Evolutionary conservation across 2,888 invertebrate species (phyloP).

Genomic region (Amblyjoppa fuscipennis): DNA sequence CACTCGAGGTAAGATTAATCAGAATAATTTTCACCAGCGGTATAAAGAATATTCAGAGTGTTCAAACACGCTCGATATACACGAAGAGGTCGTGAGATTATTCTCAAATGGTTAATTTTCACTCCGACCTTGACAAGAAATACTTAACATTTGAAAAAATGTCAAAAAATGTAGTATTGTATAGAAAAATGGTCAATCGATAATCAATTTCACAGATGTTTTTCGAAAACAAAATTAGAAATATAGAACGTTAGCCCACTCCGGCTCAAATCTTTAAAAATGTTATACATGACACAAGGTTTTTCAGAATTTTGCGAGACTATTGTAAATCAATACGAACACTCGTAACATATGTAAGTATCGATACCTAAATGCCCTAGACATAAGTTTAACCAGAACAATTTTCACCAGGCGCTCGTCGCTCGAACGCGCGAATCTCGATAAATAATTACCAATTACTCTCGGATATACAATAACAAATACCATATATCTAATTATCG

Average conservation of each 20-base stretch:
- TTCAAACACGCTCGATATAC: no score
- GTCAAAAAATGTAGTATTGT: no score
- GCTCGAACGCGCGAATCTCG: conserved; percentile 15
- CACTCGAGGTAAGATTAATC: no score
- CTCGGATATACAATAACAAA: background rate
- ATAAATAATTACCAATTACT: conserved; percentile 1
- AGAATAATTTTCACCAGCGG: no score
- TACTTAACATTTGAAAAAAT: no score
- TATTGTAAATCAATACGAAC: background rate
- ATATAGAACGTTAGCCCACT: no score
- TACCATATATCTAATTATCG: conserved; percentile 19
- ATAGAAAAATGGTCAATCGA: no score
- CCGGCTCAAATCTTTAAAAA: no score
- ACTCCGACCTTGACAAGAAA: background rate
- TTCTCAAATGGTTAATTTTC: conserved; percentile 6
- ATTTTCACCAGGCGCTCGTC: conserved; percentile 1
- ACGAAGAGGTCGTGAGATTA: background rate
- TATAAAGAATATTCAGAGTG: no score
- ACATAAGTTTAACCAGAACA: conserved; percentile 57
- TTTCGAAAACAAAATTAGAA: no score
- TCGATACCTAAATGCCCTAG: conserved; percentile 45
- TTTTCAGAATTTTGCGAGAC: background rate
- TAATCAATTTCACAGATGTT: no score
- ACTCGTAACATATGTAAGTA: conserved; percentile 5
- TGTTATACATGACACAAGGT: no score